Conservation (phyloP, 1,140 invertebrate genomes). For the Bombus pascuorum region DNA sequence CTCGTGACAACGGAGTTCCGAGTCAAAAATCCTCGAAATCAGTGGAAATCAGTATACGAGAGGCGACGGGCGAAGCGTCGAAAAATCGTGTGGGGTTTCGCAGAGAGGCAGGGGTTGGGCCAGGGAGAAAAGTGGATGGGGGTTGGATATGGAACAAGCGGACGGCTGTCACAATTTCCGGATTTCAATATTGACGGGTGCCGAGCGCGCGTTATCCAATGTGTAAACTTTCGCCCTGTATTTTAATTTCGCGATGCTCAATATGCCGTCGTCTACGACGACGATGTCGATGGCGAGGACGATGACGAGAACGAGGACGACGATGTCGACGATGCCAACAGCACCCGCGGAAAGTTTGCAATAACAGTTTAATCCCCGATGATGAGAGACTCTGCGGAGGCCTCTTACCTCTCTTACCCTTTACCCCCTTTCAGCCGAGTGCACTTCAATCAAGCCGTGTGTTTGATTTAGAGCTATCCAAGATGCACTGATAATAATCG, state of each 20-base stretch:
- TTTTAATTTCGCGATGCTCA: constrained; percentile 76
- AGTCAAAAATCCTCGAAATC: constrained; percentile 58
- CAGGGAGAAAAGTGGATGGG: not conserved
- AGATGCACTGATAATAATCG: constrained; percentile 70
- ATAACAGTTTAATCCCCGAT: constrained; percentile 79
- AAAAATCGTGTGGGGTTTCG: not conserved
- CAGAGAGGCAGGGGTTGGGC: not conserved
- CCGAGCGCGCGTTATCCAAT: constrained; percentile 72
- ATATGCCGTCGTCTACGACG: constrained; percentile 64
- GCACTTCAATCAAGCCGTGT: constrained; percentile 73
- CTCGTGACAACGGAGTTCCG: constrained; percentile 46
- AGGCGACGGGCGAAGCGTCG: not conserved
- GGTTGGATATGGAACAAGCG: constrained; percentile 25
- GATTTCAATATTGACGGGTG: constrained; percentile 75
- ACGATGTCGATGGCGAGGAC: constrained; percentile 7
- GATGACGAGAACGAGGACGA: not conserved
- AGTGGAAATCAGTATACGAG: constrained; percentile 36
- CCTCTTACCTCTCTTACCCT: constrained; percentile 58
- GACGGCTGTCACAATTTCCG: constrained; percentile 70
- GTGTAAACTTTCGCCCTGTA: constrained; percentile 77
- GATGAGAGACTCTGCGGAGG: constrained; percentile 71
- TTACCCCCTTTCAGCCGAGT: constrained; percentile 69
- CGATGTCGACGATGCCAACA: constrained; percentile 40
- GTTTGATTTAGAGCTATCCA: constrained; percentile 70
- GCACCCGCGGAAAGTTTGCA: constrained; percentile 68